Percentiles rank a stretch among this genome's conserved stretches.
Conservation (phyloP, 1,140 invertebrate species). For the Riptortus pedestris region DNA sequence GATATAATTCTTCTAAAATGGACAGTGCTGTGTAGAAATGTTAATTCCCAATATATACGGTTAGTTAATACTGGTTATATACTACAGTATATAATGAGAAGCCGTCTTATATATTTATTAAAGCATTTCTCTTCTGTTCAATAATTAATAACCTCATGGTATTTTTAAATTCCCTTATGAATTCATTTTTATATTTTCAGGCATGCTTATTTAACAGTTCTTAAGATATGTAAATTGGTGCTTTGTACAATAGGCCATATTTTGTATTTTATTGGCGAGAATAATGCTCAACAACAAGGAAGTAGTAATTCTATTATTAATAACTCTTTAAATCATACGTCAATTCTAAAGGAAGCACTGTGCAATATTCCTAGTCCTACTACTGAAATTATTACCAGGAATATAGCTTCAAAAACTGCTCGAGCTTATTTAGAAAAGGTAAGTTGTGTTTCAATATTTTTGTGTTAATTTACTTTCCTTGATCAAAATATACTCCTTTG, state of each 20-base stretch:
- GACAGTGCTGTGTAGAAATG: too few relatives aligned
- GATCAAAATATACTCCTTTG: too few relatives aligned
- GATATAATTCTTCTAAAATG: too few relatives aligned
- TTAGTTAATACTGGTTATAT: too few relatives aligned
- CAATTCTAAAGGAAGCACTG: slow-evolving; percentile 50
- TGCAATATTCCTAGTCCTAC: slow-evolving; percentile 55
- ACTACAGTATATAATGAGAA: too few relatives aligned
- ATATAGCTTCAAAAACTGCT: slow-evolving; percentile 63
- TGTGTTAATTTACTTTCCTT: too few relatives aligned
- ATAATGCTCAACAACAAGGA: background rate
- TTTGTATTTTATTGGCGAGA: slow-evolving; percentile 39
- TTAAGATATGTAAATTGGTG: slow-evolving; percentile 80
- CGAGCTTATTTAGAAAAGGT: slow-evolving; percentile 55
- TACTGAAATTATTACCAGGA: slow-evolving; percentile 47
- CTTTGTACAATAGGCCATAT: slow-evolving; percentile 75
- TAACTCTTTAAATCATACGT: background rate
- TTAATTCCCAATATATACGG: too few relatives aligned
- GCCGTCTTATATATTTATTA: too few relatives aligned
- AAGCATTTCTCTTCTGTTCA: too few relatives aligned
- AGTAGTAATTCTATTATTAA: background rate
- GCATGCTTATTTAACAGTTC: slow-evolving; percentile 73
- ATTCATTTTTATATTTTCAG: too few relatives aligned
- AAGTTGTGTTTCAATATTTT: slow-evolving; percentile 14
- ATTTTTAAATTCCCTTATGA: too few relatives aligned
- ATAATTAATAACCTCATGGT: too few relatives aligned